Evolutionary conservation across 2,797 vertebrate species (phyloP), one percentile per base, ranked within the genome.

Genomic region (Lates japonicus): DNA sequence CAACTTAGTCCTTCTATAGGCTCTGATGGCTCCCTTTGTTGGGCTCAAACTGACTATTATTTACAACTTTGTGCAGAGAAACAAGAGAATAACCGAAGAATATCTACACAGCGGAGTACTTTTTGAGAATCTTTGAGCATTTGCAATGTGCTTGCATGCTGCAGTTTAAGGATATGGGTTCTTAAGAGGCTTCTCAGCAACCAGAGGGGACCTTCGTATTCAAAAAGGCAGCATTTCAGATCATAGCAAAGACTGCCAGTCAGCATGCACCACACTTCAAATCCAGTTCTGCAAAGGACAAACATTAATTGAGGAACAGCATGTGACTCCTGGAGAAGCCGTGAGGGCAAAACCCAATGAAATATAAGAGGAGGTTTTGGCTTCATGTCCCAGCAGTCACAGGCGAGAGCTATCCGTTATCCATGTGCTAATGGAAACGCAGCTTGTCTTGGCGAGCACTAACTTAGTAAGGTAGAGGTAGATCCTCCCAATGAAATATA

Each of bases 371-470:
- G 98, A 99, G 0, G 98, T 99, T 96, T 99, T 99, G 89, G 98
- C 94, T 88, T 99, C 98, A 98, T 98, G 1, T 99, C 98, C 98
- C 98, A 99, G 93, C 98, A 99, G 96, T 99, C 98, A 20, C 98
- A 99, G 81, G 98, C 98, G 84, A 99, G 98, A 83, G 98, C 98
- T 98, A 99, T 99, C 94, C 98, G 8, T 99, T 99, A 93, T 99
- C 98, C 98, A 99, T 99, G 89, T 99, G 98, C 95, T 99, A 98
- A 2, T 98, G 97, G 96, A 99, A 99, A 57, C 98, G 98, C 83
- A 99, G 96, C 91, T 97, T 99, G 69, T 97, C 97, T 98, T 97
- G 87, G 97, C 95, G 2, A 99, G n/a, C 90, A 5, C 98, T 98
- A 0, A 99, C 98, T 97, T 99, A 19, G 90, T 93, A 73, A 99